Percentiles rank a stretch among this genome's conserved stretches.
Conservation (phyloP, 2,113 vertebrate species). For the Tupaia chinensis region DNA sequence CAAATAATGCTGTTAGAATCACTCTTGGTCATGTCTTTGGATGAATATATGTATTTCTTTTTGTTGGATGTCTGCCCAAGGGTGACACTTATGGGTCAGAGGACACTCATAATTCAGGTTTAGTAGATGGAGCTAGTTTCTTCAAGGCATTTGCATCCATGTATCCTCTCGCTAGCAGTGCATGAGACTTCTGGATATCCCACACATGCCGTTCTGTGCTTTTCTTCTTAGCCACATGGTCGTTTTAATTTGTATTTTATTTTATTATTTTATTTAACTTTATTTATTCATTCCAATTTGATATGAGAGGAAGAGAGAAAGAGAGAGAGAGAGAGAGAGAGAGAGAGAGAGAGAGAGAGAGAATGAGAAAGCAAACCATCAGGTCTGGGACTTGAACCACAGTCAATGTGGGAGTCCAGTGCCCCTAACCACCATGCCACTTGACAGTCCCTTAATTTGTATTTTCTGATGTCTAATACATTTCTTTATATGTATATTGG, state of each 20-base stretch:
- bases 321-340: too few species aligned
- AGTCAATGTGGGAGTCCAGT: too few species aligned
- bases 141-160: neutral
- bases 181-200: neutral
- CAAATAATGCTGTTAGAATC: neutral
- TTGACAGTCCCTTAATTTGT: neutral
- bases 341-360: too few species aligned
- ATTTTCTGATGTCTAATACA: neutral
- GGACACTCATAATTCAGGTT: neutral
- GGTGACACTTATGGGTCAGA: neutral
- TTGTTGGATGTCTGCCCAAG: neutral
- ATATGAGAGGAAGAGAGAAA: too few species aligned
- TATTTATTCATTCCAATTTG: too few species aligned
- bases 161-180: neutral
- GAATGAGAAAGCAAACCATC: too few species aligned
- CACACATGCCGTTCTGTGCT: neutral
- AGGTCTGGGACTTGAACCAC: too few species aligned
- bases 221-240: neutral
- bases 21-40: neutral
- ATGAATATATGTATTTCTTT: neutral
- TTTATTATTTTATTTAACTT: too few species aligned
- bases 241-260: conserved; percentile 12
- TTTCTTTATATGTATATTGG: neutral
- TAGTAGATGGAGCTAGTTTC: neutral
- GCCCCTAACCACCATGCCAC: too few species aligned